A percentile compares a stretch with the other conserved stretches of the same genome.
Conservation (phyloP, 2,113 vertebrate species). For the Talpa occidentalis region DNA sequence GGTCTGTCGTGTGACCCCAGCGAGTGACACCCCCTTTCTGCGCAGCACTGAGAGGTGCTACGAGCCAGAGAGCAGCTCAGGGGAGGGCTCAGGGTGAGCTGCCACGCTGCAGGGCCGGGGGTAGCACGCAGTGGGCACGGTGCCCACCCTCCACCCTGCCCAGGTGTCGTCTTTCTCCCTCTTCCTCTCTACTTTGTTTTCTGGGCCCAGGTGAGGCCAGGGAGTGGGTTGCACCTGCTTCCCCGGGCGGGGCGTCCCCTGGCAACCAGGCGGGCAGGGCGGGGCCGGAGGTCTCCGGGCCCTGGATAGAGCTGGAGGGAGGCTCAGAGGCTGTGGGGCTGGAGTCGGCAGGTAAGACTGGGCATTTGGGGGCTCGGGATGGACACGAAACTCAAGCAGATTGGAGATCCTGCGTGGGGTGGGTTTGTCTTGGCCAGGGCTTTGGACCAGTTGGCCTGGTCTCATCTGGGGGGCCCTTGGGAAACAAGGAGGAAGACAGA, state of each 20-base stretch:
- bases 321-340: background rate
- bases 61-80: background rate
- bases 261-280: constrained; percentile 40
- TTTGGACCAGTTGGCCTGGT: background rate
- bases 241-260: constrained; percentile 49
- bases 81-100: background rate
- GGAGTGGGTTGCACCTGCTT: constrained; percentile 48
- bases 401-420: accelerated
- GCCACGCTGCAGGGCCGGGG: background rate
- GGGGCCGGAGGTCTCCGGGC: background rate
- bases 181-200: constrained; percentile 70
- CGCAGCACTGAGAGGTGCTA: accelerated
- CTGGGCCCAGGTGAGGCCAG: background rate
- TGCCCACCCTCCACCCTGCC: background rate
- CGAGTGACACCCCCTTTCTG: background rate
- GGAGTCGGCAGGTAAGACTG: background rate
- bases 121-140: accelerated
- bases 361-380: accelerated
- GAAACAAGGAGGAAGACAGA: background rate
- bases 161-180: constrained; percentile 55
- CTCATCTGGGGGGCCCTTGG: background rate
- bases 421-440: background rate
- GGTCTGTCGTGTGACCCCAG: background rate
- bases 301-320: background rate
- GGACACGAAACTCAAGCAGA: accelerated